These are phyloP conservation scores for Oxyura jamaicensis DNA, from an alignment of 2,113 vertebrate species.

Conservation along the genomic window DNA sequence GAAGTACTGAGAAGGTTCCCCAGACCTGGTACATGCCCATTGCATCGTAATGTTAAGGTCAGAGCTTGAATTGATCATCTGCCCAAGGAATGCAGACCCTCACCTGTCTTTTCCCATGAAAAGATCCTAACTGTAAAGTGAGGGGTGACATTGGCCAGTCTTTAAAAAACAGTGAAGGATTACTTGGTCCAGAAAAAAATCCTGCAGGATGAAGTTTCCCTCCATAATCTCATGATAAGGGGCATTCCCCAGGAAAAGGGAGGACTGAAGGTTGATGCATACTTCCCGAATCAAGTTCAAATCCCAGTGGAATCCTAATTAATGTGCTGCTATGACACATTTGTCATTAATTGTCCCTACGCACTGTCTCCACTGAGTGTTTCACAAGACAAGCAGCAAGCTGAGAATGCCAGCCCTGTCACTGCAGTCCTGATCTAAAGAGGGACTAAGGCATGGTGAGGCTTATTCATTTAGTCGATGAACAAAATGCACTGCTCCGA, in stretches of 20 bases:
- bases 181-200: background rate
- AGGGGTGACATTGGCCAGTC: background rate
- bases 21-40: background rate
- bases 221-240: rapidly evolving
- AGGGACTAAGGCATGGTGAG: background rate
- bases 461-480: conserved; percentile 15
- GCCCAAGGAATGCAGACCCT: background rate
- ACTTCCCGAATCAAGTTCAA: background rate
- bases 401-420: conserved; percentile 51
- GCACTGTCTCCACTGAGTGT: background rate
- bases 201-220: background rate
- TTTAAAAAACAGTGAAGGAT: background rate
- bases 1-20: background rate
- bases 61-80: background rate
- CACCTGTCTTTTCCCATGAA: background rate
- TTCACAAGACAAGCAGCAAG: conserved; percentile 27
- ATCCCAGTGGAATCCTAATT: conserved; percentile 34
- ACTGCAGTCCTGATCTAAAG: background rate
- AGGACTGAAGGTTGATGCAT: background rate
- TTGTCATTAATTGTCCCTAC: background rate
- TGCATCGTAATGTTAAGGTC: background rate
- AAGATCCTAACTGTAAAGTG: background rate
- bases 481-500: background rate
- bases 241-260: background rate
- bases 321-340: conserved; percentile 22